These are phyloP conservation scores for Gavialis gangeticus DNA, from an alignment of 2,113 vertebrate genomes.

Conservation along the genomic window DNA sequence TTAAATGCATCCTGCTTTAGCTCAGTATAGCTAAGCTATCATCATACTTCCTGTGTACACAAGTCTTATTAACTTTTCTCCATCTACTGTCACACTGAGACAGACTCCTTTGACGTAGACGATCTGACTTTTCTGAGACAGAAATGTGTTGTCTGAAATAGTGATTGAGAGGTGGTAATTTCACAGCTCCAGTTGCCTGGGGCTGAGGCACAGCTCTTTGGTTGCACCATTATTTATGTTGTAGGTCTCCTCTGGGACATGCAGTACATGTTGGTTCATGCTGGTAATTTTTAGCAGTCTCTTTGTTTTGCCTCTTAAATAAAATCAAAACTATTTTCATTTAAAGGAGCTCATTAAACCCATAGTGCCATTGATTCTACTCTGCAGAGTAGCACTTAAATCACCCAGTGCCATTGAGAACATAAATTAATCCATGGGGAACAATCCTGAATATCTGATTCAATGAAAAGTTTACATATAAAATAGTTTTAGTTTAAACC, in stretches of 20 bases:
- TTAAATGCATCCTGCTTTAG: neutral
- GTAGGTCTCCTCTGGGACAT: rapidly evolving
- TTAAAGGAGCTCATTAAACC: neutral
- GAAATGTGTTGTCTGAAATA: rapidly evolving
- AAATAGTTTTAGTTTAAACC: conserved; percentile 17
- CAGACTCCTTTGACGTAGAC: rapidly evolving
- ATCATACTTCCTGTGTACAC: rapidly evolving
- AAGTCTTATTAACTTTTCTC: rapidly evolving
- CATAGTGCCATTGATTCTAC: neutral
- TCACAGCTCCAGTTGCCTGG: neutral
- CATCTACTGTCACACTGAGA: rapidly evolving
- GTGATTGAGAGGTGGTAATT: neutral
- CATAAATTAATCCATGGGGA: conserved; percentile 57
- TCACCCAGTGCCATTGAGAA: neutral
- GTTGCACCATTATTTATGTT: rapidly evolving
- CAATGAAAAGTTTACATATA: neutral
- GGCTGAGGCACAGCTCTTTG: neutral
- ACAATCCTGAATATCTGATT: conserved; percentile 33
- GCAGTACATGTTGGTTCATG: rapidly evolving
- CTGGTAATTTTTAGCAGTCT: neutral
- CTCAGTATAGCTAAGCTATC: neutral
- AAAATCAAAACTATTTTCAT: neutral
- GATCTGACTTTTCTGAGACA: rapidly evolving
- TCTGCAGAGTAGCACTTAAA: neutral
- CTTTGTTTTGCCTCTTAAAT: neutral